phyloP scores from a whole-genome alignment of 92 coral and sea anemone species.

The Porites lobata region DNA sequence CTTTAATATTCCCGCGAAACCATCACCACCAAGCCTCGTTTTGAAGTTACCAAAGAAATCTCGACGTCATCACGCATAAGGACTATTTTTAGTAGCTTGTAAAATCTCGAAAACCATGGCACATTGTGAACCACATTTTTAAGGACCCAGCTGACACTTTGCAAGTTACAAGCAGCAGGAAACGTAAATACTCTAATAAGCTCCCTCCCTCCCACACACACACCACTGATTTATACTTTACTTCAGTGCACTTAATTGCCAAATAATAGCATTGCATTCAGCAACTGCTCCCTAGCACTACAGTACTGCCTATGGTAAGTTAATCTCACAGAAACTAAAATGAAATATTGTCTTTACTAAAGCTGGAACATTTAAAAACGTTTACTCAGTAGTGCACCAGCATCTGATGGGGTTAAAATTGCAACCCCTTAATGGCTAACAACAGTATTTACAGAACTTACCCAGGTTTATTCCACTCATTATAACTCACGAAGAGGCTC shows the following conservation, averaged over 20 bases:
- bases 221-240: slow-evolving; percentile 9
- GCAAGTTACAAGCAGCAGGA: too few species aligned
- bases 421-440: slow-evolving; percentile 5
- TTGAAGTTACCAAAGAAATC: too few species aligned
- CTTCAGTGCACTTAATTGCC: slow-evolving; percentile 2
- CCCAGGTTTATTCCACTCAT: slow-evolving; percentile 19
- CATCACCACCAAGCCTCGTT: too few species aligned
- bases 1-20: too few species aligned
- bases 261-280: slow-evolving; percentile 12
- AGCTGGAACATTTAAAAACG: slow-evolving; percentile 4
- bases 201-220: neutral
- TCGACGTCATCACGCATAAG: too few species aligned
- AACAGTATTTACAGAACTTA: slow-evolving; percentile 18
- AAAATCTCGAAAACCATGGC: too few species aligned
- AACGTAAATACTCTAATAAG: too few species aligned
- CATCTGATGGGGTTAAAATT: neutral
- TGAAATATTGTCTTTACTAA: slow-evolving; percentile 9
- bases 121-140: too few species aligned
- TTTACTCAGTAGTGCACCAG: slow-evolving; percentile 13
- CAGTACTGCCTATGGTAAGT: slow-evolving; percentile 9
- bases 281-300: neutral
- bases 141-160: too few species aligned
- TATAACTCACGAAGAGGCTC: slow-evolving; percentile 12
- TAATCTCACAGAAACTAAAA: neutral
- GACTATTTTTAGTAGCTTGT: too few species aligned